Evolutionary conservation across 1,140 invertebrate genomes (phyloP).

Genomic region (Zaprionus kolodkinae): DNA sequence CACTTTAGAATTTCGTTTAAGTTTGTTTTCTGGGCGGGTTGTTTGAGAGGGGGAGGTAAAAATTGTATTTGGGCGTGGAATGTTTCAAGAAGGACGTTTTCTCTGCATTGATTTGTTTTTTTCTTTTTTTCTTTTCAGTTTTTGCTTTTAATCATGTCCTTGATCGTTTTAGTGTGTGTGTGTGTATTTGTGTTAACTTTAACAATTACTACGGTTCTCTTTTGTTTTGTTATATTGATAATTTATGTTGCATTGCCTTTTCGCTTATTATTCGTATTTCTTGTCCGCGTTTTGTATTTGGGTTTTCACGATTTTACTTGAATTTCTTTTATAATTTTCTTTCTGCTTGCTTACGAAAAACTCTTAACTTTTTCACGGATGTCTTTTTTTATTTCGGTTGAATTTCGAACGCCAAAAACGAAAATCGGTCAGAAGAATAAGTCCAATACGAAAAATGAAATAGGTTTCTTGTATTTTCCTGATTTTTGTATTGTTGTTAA

Average conservation of each 20-base stretch:
- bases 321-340: too few species aligned
- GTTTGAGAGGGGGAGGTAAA: not conserved
- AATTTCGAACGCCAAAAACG: constrained; percentile 22
- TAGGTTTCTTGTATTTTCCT: constrained; percentile 28
- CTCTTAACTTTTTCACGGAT: constrained; percentile 2
- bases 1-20: constrained; percentile 9
- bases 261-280: not conserved
- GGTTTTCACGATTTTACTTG: not conserved
- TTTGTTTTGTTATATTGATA: not conserved
- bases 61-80: constrained; percentile 27
- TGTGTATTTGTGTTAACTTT: not conserved
- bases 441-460: constrained; percentile 33
- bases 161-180: constrained; percentile 16
- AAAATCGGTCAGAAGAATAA: constrained; percentile 28
- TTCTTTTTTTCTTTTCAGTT: constrained; percentile 32
- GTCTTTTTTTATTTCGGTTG: constrained; percentile 29
- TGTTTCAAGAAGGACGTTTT: constrained; percentile 37
- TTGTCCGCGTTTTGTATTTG: not conserved
- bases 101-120: constrained; percentile 14
- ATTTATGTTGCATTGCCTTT: constrained; percentile 8
- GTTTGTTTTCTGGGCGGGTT: not conserved
- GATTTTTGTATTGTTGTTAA: not conserved
- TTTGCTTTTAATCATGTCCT: constrained; percentile 63
- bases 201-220: not conserved
- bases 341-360: not conserved